These are phyloP conservation scores for Pseudorasbora parva DNA, from an alignment of 2,113 vertebrate species.

Conservation along the genomic window DNA sequence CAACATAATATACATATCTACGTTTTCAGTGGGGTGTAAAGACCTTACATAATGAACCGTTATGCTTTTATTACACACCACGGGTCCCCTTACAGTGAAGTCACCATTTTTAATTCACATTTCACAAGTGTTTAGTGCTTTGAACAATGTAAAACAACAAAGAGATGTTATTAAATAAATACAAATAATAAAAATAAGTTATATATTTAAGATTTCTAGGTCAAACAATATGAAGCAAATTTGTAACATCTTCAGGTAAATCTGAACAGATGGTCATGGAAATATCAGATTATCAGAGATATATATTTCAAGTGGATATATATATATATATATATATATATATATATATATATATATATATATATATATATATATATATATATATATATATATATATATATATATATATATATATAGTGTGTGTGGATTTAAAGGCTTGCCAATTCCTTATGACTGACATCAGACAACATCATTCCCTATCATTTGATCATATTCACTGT, in stretches of 20 bases:
- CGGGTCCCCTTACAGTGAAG: too few species aligned
- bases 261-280: not conserved
- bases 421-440: not conserved
- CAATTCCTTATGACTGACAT: conserved; percentile 31
- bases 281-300: not conserved
- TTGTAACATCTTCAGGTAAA: not conserved
- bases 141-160: not conserved
- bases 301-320: not conserved
- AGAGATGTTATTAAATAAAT: not conserved
- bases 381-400: too few species aligned
- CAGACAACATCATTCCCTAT: conserved; percentile 34
- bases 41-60: too few species aligned
- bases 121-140: not conserved
- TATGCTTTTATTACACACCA: too few species aligned
- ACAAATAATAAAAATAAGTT: not conserved
- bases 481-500: conserved; percentile 35
- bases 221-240: not conserved
- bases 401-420: not conserved
- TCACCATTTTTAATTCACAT: too few species aligned
- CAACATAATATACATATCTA: too few species aligned
- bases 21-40: too few species aligned
- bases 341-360: not conserved
- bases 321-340: not conserved
- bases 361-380: too few species aligned
- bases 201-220: not conserved